Evolutionary conservation across 2,797 vertebrate species (phyloP).

Genomic region (Naso thynnoides): DNA sequence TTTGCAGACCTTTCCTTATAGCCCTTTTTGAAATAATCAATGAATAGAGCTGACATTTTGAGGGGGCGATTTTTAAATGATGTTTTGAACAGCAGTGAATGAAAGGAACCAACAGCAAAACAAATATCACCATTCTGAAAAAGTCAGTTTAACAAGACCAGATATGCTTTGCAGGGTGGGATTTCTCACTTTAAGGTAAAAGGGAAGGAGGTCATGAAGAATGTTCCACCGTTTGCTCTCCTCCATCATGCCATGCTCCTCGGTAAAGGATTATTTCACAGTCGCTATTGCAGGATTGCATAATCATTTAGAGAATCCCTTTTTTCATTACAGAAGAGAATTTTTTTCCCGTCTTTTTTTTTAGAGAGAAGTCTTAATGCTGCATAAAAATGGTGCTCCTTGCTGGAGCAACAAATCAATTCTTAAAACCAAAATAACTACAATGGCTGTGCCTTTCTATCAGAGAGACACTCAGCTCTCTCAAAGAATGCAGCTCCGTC

Average conservation of each 20-base stretch:
- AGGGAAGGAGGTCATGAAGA: slow-evolving; percentile 3
- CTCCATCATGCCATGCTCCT: slow-evolving; percentile 4
- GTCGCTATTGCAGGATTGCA: slow-evolving; percentile 17
- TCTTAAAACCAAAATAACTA: slow-evolving; percentile 43
- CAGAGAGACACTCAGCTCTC: slow-evolving; percentile 38
- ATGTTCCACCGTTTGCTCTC: not conserved
- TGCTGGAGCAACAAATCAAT: slow-evolving; percentile 48
- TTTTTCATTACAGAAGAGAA: slow-evolving; percentile 8
- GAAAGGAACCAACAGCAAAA: not conserved
- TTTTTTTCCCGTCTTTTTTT: not conserved
- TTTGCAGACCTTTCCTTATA: slow-evolving; percentile 47
- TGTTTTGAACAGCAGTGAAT: slow-evolving; percentile 28
- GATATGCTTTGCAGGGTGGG: not conserved
- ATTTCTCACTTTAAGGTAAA: not conserved
- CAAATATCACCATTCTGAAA: not conserved
- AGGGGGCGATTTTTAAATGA: slow-evolving; percentile 40
- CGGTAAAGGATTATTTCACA: slow-evolving; percentile 33
- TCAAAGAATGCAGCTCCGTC: slow-evolving; percentile 44
- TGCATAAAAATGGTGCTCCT: slow-evolving; percentile 26
- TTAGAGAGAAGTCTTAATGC: slow-evolving; percentile 29
- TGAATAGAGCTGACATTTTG: slow-evolving; percentile 62
- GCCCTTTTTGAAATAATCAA: slow-evolving; percentile 43
- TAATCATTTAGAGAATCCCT: slow-evolving; percentile 20
- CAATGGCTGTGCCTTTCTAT: slow-evolving; percentile 36
- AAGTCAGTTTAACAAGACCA: not conserved